Evolutionary conservation across 2,888 invertebrate species (phyloP).

Genomic region (Pachydiplax longipennis): DNA sequence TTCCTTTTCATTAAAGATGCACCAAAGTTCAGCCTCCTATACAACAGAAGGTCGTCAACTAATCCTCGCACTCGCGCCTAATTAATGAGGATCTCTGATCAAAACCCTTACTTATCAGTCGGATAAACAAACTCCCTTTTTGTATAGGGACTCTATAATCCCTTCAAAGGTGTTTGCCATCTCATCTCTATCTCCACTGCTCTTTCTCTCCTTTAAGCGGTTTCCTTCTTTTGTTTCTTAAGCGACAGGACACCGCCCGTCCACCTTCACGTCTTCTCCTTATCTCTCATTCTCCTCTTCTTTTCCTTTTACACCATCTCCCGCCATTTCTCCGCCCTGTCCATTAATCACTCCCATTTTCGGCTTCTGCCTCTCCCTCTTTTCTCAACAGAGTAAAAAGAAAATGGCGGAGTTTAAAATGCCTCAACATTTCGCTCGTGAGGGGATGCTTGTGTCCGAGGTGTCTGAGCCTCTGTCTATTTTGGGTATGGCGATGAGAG

Average conservation of each 20-base stretch:
- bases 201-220: neutral
- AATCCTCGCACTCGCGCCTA: neutral
- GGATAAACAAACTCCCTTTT: neutral
- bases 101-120: neutral
- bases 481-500: neutral
- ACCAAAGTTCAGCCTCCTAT: no score
- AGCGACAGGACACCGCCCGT: neutral
- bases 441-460: neutral
- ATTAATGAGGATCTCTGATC: neutral
- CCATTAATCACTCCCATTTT: constrained; percentile 41
- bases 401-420: neutral
- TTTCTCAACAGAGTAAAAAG: neutral
- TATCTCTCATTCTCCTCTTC: neutral
- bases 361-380: constrained; percentile 4
- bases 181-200: neutral
- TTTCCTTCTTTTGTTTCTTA: neutral
- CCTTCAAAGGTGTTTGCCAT: neutral
- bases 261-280: neutral
- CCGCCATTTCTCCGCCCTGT: neutral
- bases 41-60: no score
- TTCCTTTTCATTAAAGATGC: no score
- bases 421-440: neutral
- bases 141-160: neutral
- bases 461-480: neutral
- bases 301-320: neutral